These are phyloP conservation scores for Apocrypta bakeri DNA, from an alignment of 1,140 invertebrate species.

Conservation along the genomic window DNA sequence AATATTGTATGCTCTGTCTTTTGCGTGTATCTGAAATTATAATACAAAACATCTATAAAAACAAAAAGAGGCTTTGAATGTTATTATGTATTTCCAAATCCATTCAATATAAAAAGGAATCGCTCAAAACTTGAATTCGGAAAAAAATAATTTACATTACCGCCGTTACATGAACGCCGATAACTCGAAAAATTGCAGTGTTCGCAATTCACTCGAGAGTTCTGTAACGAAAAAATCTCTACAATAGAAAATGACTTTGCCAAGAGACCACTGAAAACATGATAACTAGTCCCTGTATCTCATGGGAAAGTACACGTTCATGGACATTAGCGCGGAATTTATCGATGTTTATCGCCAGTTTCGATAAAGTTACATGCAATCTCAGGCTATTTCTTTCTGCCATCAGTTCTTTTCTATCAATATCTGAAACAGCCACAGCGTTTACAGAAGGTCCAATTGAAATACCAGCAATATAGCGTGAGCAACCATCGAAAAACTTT, in stretches of 20 bases:
- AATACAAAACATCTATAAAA: neutral
- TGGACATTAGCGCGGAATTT: neutral
- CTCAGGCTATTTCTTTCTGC: neutral
- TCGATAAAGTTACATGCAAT: neutral
- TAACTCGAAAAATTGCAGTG: no score
- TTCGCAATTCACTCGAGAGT: no score
- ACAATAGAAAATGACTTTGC: no score
- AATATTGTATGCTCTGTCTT: neutral
- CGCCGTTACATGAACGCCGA: no score
- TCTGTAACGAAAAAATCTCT: no score
- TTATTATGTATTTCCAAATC: neutral
- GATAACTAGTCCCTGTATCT: neutral
- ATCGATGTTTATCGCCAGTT: neutral
- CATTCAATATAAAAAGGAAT: neutral
- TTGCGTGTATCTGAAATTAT: neutral
- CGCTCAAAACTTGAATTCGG: no score
- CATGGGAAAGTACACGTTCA: neutral
- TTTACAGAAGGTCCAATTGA: neutral
- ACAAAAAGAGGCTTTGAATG: neutral
- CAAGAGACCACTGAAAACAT: neutral
- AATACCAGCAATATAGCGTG: neutral
- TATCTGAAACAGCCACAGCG: neutral
- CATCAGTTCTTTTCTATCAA: neutral
- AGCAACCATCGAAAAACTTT: neutral
- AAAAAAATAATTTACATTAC: no score